These are phyloP conservation scores for Sarcophaga rosellei DNA, from an alignment of 2,888 invertebrate species.

Conservation along the genomic window DNA sequence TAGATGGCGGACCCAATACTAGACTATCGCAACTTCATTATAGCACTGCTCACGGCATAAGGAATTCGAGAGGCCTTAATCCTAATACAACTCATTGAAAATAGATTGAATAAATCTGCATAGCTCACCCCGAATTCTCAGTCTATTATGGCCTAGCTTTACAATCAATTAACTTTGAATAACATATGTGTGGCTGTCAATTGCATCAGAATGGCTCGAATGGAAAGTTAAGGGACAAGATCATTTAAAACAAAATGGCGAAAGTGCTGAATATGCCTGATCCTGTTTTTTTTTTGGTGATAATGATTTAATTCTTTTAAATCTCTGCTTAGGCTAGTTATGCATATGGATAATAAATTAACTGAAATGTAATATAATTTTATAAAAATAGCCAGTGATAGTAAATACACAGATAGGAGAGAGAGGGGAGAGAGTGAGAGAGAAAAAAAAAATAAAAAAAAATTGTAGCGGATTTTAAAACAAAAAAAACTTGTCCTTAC, in stretches of 20 bases:
- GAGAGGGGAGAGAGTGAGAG: not conserved
- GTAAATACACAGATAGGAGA: not conserved
- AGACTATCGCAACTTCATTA: too few species aligned
- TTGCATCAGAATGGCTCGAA: too few species aligned
- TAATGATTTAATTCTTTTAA: constrained; percentile 20
- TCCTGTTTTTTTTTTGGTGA: not conserved
- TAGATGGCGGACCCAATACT: too few species aligned
- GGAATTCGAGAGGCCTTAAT: too few species aligned
- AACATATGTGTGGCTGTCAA: too few species aligned
- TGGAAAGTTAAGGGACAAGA: too few species aligned
- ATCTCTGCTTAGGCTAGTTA: constrained; percentile 11
- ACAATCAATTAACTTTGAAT: too few species aligned
- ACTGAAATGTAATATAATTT: constrained; percentile 44
- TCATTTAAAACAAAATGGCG: not conserved
- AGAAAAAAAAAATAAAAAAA: not conserved
- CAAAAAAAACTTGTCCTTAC: constrained; percentile 60
- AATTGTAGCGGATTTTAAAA: not conserved
- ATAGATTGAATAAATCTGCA: too few species aligned
- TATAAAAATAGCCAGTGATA: not conserved
- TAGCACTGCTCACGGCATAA: too few species aligned
- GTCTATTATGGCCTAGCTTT: too few species aligned
- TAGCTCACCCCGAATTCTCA: too few species aligned
- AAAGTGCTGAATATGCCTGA: not conserved
- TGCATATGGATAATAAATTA: constrained; percentile 54
- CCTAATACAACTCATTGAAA: too few species aligned